These are phyloP conservation scores for Knipowitschia caucasica DNA, from an alignment of 2,797 vertebrate species.

Conservation along the genomic window DNA sequence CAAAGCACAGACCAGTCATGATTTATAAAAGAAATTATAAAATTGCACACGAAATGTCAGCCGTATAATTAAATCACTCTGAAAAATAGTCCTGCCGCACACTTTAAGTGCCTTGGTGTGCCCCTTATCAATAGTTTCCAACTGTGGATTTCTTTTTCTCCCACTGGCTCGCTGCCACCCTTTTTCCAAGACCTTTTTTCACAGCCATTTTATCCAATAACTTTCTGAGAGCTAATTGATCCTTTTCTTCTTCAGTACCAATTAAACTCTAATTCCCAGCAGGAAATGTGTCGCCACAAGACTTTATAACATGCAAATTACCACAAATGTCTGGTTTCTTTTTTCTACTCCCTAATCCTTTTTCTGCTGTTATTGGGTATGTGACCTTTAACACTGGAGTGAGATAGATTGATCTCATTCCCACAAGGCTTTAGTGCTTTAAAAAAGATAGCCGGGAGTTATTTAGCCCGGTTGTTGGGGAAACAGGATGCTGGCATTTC, in stretches of 20 bases:
- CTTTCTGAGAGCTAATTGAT: conserved; percentile 54
- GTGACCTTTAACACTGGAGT: conserved; percentile 40
- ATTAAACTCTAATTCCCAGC: conserved; percentile 68
- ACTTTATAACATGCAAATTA: conserved; percentile 63
- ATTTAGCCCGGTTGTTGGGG: conserved; percentile 26
- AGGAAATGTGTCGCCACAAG: conserved; percentile 47
- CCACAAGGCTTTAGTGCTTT: conserved; percentile 17
- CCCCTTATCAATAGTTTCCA: conserved; percentile 57
- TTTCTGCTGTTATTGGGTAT: conserved; percentile 15
- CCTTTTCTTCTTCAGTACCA: conserved; percentile 55
- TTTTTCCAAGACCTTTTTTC: conserved; percentile 21
- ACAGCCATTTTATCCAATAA: conserved; percentile 23
- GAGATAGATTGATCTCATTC: conserved; percentile 41
- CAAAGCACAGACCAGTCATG: conserved; percentile 44
- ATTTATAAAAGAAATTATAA: conserved; percentile 60
- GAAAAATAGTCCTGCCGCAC: conserved; percentile 54
- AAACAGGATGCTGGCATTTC: conserved; percentile 14
- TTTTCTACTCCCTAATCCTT: conserved; percentile 15
- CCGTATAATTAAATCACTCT: conserved; percentile 60
- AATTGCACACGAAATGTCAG: conserved; percentile 59
- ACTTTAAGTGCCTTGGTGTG: conserved; percentile 45
- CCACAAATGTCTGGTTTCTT: conserved; percentile 19
- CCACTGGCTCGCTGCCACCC: conserved; percentile 25
- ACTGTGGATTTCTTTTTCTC: conserved; percentile 30
- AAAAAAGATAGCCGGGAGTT: conserved; percentile 28